A percentile compares a stretch with the other conserved stretches of the same genome.
Evolutionary conservation across 2,113 vertebrate genomes (phyloP).

Genomic region (Oreocharis arfaki): DNA sequence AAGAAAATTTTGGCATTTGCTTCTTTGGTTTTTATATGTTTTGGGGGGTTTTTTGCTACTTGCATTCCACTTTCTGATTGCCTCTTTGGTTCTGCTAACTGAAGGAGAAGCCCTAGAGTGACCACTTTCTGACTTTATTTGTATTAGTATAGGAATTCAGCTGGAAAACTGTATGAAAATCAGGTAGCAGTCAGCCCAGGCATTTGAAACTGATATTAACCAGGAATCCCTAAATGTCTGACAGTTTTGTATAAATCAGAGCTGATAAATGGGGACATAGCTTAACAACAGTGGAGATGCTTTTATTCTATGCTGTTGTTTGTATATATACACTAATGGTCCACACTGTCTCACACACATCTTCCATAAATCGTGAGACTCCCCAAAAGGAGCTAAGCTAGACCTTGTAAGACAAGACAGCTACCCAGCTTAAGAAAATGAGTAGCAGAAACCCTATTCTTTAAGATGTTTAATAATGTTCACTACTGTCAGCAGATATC

Average conservation of each 20-base stretch:
- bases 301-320: background rate
- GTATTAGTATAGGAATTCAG: background rate
- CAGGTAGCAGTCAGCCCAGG: background rate
- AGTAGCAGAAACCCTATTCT: background rate
- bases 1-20: background rate
- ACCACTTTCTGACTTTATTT: background rate
- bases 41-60: background rate
- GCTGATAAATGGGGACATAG: background rate
- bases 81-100: background rate
- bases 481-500: rapidly evolving
- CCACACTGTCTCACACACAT: background rate
- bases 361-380: background rate
- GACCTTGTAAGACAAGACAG: background rate
- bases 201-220: background rate
- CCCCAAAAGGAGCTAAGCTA: background rate
- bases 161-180: background rate
- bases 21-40: background rate
- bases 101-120: background rate
- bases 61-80: background rate
- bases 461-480: background rate
- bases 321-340: background rate
- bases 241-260: background rate
- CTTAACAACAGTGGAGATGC: background rate
- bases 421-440: background rate
- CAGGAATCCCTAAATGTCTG: background rate